Percentiles rank a stretch among this genome's conserved stretches.
Evolutionary conservation across 2,888 invertebrate genomes (phyloP).

Genomic region (Gasteruption jaculator): DNA sequence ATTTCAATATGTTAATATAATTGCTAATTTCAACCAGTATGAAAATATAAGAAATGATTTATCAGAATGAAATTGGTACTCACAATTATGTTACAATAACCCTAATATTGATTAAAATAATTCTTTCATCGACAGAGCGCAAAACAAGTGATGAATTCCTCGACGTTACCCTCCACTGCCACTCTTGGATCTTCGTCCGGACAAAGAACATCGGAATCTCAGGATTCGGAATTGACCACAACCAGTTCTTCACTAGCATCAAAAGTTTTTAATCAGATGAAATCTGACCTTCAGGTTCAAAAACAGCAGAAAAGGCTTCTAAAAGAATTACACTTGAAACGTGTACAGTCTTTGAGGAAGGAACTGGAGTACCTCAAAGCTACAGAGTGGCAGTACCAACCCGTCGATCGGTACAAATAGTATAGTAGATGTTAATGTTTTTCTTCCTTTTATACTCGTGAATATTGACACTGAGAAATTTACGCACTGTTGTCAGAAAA

Average conservation of each 20-base stretch:
- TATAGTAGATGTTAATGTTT: no score
- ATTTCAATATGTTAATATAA: no score
- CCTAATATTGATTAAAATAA: no score
- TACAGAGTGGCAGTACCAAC: slow-evolving; percentile 77
- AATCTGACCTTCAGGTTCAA: slow-evolving; percentile 56
- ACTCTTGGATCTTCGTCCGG: slow-evolving; percentile 38
- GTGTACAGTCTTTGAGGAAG: slow-evolving; percentile 68
- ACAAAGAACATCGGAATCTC: slow-evolving; percentile 42
- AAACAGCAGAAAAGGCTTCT: slow-evolving; percentile 57
- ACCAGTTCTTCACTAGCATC: slow-evolving; percentile 32
- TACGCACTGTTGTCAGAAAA: no score
- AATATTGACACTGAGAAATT: no score
- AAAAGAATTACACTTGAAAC: slow-evolving; percentile 67
- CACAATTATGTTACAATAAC: no score
- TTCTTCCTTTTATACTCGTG: no score
- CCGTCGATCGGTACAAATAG: slow-evolving; percentile 59
- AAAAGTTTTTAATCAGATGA: slow-evolving; percentile 55
- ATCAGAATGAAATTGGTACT: no score
- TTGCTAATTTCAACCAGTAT: no score
- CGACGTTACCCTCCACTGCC: slow-evolving; percentile 39
- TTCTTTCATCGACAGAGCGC: slow-evolving; percentile 2
- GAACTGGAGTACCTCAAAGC: slow-evolving; percentile 74
- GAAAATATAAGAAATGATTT: no score
- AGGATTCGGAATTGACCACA: slow-evolving; percentile 40
- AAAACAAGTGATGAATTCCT: slow-evolving; percentile 40